Evolutionary conservation across 2,888 invertebrate species (phyloP).

Genomic region (Heliothis peltigera): DNA sequence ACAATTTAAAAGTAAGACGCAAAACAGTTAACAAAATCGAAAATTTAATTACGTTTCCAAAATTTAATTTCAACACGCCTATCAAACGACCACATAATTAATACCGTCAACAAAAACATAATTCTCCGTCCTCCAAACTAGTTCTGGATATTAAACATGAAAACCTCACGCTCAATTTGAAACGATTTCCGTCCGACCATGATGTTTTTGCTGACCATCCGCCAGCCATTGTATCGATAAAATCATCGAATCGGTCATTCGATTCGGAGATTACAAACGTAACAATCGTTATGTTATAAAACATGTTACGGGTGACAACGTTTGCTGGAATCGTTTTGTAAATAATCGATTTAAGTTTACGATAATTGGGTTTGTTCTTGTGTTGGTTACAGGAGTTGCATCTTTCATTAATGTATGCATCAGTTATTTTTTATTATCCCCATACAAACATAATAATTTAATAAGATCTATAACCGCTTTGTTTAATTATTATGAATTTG

Average conservation of each 20-base stretch:
- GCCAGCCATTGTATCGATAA: conserved; percentile 69
- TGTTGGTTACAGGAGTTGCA: neutral
- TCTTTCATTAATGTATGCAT: neutral
- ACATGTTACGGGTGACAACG: conserved; percentile 39
- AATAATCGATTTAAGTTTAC: conserved; percentile 32
- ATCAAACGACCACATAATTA: conserved; percentile 43
- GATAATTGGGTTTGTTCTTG: conserved; percentile 5
- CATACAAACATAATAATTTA: too few species aligned
- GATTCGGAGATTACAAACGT: conserved; percentile 64
- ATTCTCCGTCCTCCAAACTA: conserved; percentile 51
- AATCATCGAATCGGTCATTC: conserved; percentile 63
- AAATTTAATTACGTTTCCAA: conserved; percentile 15
- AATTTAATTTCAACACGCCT: conserved; percentile 23
- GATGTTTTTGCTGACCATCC: conserved; percentile 64
- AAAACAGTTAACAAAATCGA: neutral
- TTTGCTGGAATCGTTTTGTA: conserved; percentile 29
- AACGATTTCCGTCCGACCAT: conserved; percentile 59
- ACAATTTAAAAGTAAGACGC: conserved; percentile 9
- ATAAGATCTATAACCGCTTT: too few species aligned
- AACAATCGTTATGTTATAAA: conserved; percentile 62
- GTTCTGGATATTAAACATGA: conserved; percentile 59
- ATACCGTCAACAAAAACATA: conserved; percentile 47
- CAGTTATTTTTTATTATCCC: too few species aligned
- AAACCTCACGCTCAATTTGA: conserved; percentile 62
- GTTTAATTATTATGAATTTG: too few species aligned